phyloP scores from a whole-genome alignment of 1,140 invertebrate genomes.

The Bombus sylvicola region DNA sequence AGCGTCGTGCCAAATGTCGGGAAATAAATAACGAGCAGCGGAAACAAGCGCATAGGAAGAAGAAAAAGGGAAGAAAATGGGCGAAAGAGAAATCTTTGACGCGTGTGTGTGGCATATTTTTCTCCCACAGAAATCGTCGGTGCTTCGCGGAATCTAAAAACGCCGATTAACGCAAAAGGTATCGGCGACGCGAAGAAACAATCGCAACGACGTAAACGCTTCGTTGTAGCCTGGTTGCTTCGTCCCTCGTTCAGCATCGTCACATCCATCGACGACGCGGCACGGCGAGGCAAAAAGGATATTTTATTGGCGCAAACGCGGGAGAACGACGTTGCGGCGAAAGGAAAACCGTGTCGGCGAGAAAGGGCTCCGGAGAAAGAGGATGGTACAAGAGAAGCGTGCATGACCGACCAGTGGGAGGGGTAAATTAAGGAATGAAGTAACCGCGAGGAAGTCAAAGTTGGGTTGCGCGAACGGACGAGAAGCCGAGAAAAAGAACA shows the following conservation, averaged over 20 bases:
- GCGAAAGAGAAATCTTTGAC: constrained; percentile 19
- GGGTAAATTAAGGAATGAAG: constrained; percentile 60
- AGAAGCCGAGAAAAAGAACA: constrained; percentile 24
- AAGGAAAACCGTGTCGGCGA: constrained; percentile 21
- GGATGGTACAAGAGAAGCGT: too few species aligned
- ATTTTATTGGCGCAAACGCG: background rate
- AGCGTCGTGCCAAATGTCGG: background rate
- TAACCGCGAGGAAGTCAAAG: constrained; percentile 51
- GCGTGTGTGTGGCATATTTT: background rate
- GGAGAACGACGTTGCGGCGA: background rate
- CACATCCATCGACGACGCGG: background rate
- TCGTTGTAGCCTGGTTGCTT: background rate
- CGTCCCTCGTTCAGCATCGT: background rate
- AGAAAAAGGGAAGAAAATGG: constrained; percentile 12
- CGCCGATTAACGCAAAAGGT: too few species aligned
- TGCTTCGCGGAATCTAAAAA: too few species aligned
- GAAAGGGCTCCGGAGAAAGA: too few species aligned
- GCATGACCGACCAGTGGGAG: background rate
- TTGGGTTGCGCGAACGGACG: background rate
- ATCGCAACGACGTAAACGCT: background rate
- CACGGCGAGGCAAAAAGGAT: background rate
- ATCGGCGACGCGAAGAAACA: background rate
- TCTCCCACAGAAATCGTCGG: constrained; percentile 19
- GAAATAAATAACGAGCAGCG: constrained; percentile 32
- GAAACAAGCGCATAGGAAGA: background rate